Evolutionary conservation across 2,113 vertebrate species (phyloP), one percentile per base, ranked within the genome.

Genomic region (Uropsilus gracilis): DNA sequence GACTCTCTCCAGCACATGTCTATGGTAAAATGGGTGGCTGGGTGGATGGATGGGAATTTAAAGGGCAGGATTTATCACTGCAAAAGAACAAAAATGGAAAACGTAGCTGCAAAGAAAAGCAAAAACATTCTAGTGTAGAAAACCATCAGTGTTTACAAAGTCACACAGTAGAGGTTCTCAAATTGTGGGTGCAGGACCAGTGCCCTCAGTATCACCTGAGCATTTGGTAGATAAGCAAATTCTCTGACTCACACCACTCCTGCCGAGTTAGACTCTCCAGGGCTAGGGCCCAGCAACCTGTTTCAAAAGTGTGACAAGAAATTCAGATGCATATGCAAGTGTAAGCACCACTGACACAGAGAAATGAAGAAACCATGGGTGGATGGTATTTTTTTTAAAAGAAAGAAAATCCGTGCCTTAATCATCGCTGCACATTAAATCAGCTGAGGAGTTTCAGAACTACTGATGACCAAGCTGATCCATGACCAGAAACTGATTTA

Each of bases 61-160:
- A 91, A 92, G n/a, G 44, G 78, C 84, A 86, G 5, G 20, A 32
- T 39, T 72, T 93, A 63, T 50, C 53, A 30, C 14, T 84, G 28
- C 17, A 87, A 84, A 77, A 87, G 28, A 81, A 18, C 16, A 46
- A 95, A 95, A 86, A 53, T 30, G 17, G 6, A 32, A 95, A 88
- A 87, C 64, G 32, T 17, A 75, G 11, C 73, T 13, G 3, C 17
- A 55, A 66, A 90, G 28, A 57, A 86, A 89, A 90, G 5, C 44
- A 83, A 94, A 26, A 39, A 71, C 50, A 91, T 84, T 24, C 80
- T 61, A 91, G 55, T 37, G 32, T 44, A 83, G 75, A 64, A 80
- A 93, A 32, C 10, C 69, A 48, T 55, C 64, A 55, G 24, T 75
- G 30, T 42, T 64, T 53, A 86, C 0, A 6, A 2, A 68, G 9